Conservation (phyloP, 2,888 invertebrate species). For the Nysson spinosus region DNA sequence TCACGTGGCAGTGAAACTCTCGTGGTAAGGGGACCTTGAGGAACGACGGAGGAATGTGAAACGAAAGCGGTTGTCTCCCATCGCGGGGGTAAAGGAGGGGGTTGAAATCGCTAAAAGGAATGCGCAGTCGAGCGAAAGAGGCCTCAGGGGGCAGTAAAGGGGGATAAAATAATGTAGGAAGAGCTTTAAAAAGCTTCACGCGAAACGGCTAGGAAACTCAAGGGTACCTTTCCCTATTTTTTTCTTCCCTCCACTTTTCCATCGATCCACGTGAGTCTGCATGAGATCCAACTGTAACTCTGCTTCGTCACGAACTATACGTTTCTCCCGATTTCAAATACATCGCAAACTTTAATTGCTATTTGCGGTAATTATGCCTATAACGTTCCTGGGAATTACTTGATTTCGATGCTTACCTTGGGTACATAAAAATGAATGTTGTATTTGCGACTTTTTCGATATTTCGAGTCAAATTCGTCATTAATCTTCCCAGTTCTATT, state of each 20-base stretch:
- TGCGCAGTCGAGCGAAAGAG: constrained; percentile 73
- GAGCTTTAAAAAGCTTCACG: constrained; percentile 59
- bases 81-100: constrained; percentile 46
- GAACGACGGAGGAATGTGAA: constrained; percentile 63
- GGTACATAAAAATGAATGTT: too few species aligned
- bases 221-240: constrained; percentile 27
- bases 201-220: constrained; percentile 43
- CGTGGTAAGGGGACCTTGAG: constrained; percentile 6
- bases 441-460: too few species aligned
- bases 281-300: not conserved
- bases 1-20: constrained; percentile 2
- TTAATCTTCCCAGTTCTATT: too few species aligned
- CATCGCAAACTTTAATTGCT: not conserved
- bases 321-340: not conserved
- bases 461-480: too few species aligned
- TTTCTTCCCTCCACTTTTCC: not conserved
- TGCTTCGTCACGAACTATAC: not conserved
- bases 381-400: too few species aligned
- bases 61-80: constrained; percentile 62
- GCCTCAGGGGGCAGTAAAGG: constrained; percentile 42
- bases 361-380: too few species aligned
- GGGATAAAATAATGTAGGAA: constrained; percentile 67
- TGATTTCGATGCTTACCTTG: too few species aligned
- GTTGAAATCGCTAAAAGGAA: constrained; percentile 75
- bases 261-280: constrained; percentile 5